Evolutionary conservation across 2,113 vertebrate genomes (phyloP).

Genomic region (Cebus imitator): DNA sequence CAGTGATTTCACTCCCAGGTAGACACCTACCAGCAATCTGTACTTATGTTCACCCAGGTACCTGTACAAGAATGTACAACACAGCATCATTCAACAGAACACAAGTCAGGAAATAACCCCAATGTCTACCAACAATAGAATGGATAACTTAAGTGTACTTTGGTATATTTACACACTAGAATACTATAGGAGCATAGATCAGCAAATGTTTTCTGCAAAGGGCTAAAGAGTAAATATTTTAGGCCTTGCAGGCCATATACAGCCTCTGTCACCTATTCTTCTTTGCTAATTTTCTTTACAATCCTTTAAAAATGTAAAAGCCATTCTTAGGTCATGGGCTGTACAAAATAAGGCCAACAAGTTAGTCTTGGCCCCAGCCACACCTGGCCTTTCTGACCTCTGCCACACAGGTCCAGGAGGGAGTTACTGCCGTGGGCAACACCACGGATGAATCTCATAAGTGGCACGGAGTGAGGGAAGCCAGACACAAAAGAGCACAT

Average conservation of each 20-base stretch:
- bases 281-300: not conserved
- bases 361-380: not conserved
- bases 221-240: not conserved
- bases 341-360: not conserved
- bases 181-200: fast-evolving
- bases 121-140: not conserved
- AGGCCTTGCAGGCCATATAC: not conserved
- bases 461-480: not conserved
- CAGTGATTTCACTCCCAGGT: not conserved
- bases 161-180: fast-evolving
- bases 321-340: not conserved
- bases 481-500: no score
- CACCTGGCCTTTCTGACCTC: not conserved
- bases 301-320: not conserved
- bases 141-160: fast-evolving
- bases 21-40: not conserved
- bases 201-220: not conserved
- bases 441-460: not conserved
- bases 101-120: not conserved
- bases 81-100: not conserved
- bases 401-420: fast-evolving
- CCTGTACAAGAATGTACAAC: not conserved
- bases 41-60: not conserved
- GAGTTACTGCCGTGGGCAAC: fast-evolving
- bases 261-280: not conserved